Conservation (phyloP, 2,888 invertebrate species). For the Therioaphis trifolii region DNA sequence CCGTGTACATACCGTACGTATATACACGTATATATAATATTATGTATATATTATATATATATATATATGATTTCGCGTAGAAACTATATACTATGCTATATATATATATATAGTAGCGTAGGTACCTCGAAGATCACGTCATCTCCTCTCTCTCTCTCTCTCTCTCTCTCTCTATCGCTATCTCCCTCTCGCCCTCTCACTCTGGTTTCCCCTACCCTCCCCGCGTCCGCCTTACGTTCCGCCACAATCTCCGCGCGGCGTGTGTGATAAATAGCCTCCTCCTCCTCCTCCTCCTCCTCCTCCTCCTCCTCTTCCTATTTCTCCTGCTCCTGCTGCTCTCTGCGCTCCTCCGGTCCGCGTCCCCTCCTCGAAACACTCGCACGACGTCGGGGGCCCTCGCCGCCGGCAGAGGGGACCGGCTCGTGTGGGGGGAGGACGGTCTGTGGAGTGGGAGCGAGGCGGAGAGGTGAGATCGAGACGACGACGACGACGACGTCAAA, state of each 20-base stretch:
- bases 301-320: not conserved
- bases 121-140: slow-evolving; percentile 4
- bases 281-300: not conserved
- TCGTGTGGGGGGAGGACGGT: not conserved
- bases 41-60: not conserved
- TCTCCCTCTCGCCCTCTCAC: not conserved
- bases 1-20: not conserved
- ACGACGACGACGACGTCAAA: slow-evolving; percentile 38
- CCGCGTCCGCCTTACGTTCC: not conserved
- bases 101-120: not conserved
- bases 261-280: slow-evolving; percentile 31
- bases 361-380: not conserved
- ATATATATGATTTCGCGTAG: too few species aligned
- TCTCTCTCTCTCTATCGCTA: not conserved
- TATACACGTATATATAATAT: not conserved
- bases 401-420: not conserved
- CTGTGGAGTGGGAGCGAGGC: too few species aligned
- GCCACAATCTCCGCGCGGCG: not conserved
- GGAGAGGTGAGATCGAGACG: not conserved
- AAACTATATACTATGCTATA: too few species aligned
- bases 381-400: not conserved
- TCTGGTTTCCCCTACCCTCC: not conserved
- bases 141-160: not conserved
- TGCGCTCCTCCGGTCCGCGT: not conserved
- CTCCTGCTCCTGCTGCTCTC: not conserved